Conservation (phyloP, 2,888 invertebrate genomes). For the Cheilosia vulpina region DNA sequence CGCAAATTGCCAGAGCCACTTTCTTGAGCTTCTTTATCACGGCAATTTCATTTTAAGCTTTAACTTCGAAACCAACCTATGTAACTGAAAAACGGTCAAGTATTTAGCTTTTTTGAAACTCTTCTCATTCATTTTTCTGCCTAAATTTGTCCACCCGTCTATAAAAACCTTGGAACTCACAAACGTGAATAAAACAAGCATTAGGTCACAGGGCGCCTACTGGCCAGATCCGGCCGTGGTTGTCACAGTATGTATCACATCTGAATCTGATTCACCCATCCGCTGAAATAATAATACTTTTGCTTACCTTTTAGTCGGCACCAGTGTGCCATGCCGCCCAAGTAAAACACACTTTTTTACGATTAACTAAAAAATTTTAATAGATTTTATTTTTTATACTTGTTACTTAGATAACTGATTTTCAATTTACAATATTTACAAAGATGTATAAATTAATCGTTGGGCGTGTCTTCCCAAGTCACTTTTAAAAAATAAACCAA, state of each 20-base stretch:
- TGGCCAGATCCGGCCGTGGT: too few relatives aligned
- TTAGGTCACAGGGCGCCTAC: too few relatives aligned
- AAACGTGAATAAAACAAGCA: too few relatives aligned
- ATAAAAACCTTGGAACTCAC: too few relatives aligned
- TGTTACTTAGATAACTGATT: constrained; percentile 53
- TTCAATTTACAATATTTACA: constrained; percentile 74
- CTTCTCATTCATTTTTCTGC: too few relatives aligned
- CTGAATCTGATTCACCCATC: not conserved
- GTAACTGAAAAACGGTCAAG: too few relatives aligned
- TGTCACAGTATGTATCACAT: not conserved
- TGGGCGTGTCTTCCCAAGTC: constrained; percentile 63
- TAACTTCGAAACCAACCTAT: too few relatives aligned
- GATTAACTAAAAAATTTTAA: constrained; percentile 73
- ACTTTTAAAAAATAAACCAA: constrained; percentile 61
- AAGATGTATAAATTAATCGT: constrained; percentile 67
- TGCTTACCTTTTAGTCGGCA: not conserved
- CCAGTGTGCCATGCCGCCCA: not conserved
- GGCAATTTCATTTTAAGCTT: too few relatives aligned
- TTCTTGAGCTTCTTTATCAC: too few relatives aligned
- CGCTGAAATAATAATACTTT: not conserved
- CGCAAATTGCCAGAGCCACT: too few relatives aligned
- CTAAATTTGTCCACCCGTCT: too few relatives aligned
- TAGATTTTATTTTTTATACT: constrained; percentile 65
- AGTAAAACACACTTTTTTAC: constrained; percentile 37
- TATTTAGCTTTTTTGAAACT: too few relatives aligned